A percentile compares a stretch with the other conserved stretches of the same genome.
Evolutionary conservation across 2,797 vertebrate species (phyloP).

Genomic region (Ciconia nigra): DNA sequence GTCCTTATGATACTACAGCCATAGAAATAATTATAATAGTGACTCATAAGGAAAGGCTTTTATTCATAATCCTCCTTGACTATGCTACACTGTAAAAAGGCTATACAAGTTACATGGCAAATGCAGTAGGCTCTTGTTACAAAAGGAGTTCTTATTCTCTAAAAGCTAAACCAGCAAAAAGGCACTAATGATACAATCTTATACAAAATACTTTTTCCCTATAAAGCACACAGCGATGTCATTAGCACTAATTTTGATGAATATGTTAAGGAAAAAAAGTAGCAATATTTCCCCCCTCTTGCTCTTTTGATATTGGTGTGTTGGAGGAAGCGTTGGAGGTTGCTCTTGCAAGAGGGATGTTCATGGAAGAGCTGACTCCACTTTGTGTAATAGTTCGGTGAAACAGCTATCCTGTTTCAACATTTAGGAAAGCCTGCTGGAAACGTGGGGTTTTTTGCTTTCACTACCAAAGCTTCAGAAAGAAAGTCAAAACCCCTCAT

Average conservation of each 20-base stretch:
- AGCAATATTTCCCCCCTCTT: rapidly evolving
- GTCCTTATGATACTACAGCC: neutral
- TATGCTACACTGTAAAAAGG: neutral
- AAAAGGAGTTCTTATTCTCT: neutral
- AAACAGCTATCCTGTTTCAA: neutral
- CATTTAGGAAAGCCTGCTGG: neutral
- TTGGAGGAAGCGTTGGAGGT: neutral
- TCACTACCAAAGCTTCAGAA: neutral
- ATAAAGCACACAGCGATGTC: neutral
- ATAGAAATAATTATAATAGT: neutral
- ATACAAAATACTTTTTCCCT: neutral
- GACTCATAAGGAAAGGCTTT: neutral
- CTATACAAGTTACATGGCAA: neutral
- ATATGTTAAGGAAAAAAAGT: neutral
- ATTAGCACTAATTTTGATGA: neutral
- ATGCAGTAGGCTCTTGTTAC: neutral
- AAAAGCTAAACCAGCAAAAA: neutral
- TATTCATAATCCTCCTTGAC: neutral
- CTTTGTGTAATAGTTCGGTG: neutral
- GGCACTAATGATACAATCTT: neutral
- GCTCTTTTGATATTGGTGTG: neutral
- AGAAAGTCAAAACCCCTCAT: neutral
- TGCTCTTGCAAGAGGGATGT: neutral
- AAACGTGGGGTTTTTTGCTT: neutral
- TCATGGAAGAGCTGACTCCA: neutral